A percentile compares a stretch with the other conserved stretches of the same genome.
These are phyloP conservation scores for Standfussiana lucernea DNA, from an alignment of 2,888 invertebrate species.

Conservation along the genomic window DNA sequence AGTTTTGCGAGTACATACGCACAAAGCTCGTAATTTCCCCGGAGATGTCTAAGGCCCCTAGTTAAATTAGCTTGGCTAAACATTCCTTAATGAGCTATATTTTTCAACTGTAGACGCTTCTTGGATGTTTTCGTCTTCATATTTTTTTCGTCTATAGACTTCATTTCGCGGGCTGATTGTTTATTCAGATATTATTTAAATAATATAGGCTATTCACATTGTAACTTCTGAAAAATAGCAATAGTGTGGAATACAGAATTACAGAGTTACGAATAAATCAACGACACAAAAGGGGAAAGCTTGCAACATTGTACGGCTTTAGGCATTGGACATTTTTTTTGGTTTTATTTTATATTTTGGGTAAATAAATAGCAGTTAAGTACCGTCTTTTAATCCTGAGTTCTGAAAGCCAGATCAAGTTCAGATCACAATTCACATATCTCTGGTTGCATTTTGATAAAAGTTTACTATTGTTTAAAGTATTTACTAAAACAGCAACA, in stretches of 20 bases:
- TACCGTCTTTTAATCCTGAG: neutral
- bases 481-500: neutral
- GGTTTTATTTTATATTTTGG: slow-evolving; percentile 16
- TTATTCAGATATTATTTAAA: slow-evolving; percentile 65
- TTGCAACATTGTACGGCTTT: slow-evolving; percentile 30
- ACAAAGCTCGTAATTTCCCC: slow-evolving; percentile 86
- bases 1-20: slow-evolving; percentile 81
- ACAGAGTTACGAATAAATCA: slow-evolving; percentile 44
- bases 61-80: slow-evolving; percentile 88
- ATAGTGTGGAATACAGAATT: slow-evolving; percentile 29
- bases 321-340: slow-evolving; percentile 21
- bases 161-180: slow-evolving; percentile 62
- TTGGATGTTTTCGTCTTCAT: slow-evolving; percentile 77
- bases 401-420: slow-evolving; percentile 14
- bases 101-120: slow-evolving; percentile 81
- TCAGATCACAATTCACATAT: neutral
- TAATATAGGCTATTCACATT: slow-evolving; percentile 56
- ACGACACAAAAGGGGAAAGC: slow-evolving; percentile 52
- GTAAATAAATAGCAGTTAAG: slow-evolving; percentile 20
- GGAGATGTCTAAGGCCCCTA: slow-evolving; percentile 80
- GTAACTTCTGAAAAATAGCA: slow-evolving; percentile 50
- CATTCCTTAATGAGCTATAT: slow-evolving; percentile 86
- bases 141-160: slow-evolving; percentile 74
- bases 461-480: neutral
- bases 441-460: slow-evolving; percentile 3